Evolutionary conservation across 2,113 vertebrate species (phyloP).

Genomic region (Pomatostomus ruficeps): DNA sequence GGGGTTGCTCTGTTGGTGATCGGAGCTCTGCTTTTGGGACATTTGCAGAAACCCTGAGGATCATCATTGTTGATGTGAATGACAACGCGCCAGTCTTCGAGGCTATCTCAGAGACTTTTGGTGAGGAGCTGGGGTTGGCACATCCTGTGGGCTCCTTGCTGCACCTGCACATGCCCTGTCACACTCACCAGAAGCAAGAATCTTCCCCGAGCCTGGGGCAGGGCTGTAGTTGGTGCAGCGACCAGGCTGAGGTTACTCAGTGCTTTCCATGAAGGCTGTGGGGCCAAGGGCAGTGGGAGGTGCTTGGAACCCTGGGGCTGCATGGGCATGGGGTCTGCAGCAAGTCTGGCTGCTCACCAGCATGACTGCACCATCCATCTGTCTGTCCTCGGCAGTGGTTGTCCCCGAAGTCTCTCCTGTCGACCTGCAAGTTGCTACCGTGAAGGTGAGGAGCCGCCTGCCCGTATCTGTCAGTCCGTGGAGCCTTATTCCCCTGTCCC

Average conservation of each 20-base stretch:
- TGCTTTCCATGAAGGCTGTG: not conserved
- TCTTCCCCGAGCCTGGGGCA: not conserved
- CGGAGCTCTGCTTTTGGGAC: not conserved
- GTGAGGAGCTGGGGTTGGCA: conserved; percentile 56
- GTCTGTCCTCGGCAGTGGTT: conserved; percentile 65
- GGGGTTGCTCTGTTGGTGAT: not conserved
- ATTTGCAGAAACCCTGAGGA: conserved; percentile 70
- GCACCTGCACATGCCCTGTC: not conserved
- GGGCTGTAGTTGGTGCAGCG: not conserved
- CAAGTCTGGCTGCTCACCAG: not conserved
- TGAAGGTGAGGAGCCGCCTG: conserved; percentile 66
- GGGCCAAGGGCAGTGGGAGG: fast-evolving
- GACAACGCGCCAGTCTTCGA: conserved; percentile 84
- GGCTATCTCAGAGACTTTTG: conserved; percentile 65
- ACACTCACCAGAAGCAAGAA: fast-evolving
- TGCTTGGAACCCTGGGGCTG: not conserved
- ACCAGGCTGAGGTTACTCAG: not conserved
- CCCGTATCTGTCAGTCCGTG: fast-evolving
- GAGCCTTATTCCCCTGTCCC: fast-evolving
- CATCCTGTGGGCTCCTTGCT: not conserved
- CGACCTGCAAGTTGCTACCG: conserved; percentile 66
- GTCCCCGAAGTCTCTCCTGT: conserved; percentile 69
- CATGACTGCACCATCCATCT: not conserved
- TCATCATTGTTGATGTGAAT: conserved; percentile 84
- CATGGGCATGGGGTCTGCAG: not conserved